phyloP scores from a whole-genome alignment of 2,888 invertebrate genomes.

The Meloe dianella region DNA sequence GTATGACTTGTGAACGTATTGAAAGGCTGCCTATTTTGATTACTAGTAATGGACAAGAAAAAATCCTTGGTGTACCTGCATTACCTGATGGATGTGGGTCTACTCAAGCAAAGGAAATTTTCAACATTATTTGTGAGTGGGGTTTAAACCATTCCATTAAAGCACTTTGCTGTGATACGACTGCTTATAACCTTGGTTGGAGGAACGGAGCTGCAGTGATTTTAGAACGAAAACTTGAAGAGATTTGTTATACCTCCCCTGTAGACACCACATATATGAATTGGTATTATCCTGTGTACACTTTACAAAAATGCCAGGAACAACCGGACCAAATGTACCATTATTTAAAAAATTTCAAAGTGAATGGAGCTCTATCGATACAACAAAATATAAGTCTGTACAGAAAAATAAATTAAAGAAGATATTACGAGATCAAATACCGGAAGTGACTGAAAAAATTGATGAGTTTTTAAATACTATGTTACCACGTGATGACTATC shows the following conservation, averaged over 20 bases:
- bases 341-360: background rate
- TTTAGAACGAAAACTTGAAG: constrained; percentile 38
- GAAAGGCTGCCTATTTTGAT: too few species aligned
- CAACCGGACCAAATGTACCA: background rate
- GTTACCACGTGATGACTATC: background rate
- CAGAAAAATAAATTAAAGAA: too few species aligned
- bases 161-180: constrained; percentile 40
- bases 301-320: background rate
- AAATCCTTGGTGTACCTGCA: too few species aligned
- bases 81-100: too few species aligned
- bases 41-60: too few species aligned
- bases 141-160: too few species aligned
- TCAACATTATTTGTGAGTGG: too few species aligned
- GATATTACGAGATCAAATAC: background rate
- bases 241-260: constrained; percentile 41
- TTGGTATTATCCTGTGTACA: constrained; percentile 12
- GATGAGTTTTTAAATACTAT: background rate
- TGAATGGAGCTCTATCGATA: background rate
- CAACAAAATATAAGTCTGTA: background rate
- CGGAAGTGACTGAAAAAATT: background rate
- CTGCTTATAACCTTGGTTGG: constrained; percentile 39
- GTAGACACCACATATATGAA: constrained; percentile 45
- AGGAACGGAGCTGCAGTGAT: constrained; percentile 35
- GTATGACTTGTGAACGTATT: too few species aligned
- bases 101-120: too few species aligned